Conservation (phyloP, 2,888 invertebrate species). For the Stenodema calcarata region DNA sequence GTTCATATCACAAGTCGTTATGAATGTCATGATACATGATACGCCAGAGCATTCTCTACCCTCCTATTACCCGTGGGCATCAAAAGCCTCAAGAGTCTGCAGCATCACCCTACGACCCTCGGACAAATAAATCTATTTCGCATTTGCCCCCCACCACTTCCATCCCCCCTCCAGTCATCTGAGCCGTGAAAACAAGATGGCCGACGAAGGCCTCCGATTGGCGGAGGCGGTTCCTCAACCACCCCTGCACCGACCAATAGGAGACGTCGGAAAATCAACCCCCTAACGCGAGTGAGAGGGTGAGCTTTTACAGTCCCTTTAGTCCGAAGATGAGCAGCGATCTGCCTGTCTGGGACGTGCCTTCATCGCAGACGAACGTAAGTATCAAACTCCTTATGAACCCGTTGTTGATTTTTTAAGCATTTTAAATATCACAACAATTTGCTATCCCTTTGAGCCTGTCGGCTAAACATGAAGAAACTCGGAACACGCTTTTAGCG, state of each 20-base stretch:
- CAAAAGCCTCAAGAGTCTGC: not conserved
- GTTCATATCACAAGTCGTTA: no score
- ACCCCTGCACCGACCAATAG: conserved; percentile 39
- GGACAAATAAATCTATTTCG: conserved; percentile 32
- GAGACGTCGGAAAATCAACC: not conserved
- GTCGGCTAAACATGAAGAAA: no score
- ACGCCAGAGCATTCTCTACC: no score
- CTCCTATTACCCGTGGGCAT: not conserved
- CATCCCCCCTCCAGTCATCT: not conserved
- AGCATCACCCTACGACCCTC: not conserved
- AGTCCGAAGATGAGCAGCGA: conserved; percentile 54
- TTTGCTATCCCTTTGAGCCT: no score
- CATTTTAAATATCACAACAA: no score
- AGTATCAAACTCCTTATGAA: not conserved
- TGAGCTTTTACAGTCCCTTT: conserved; percentile 41
- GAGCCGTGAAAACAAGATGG: conserved; percentile 31
- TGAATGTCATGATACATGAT: no score
- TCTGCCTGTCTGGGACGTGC: conserved; percentile 53
- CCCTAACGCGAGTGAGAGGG: conserved; percentile 48
- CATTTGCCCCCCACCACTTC: not conserved
- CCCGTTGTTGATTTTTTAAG: no score
- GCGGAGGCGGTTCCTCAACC: conserved; percentile 40
- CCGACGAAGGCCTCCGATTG: conserved; percentile 36
- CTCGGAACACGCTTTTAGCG: no score
- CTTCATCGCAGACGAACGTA: conserved; percentile 52